Percentiles rank a stretch among this genome's conserved stretches.
These are phyloP conservation scores for Luffia ferchaultella DNA, from an alignment of 2,888 invertebrate genomes.

Conservation along the genomic window DNA sequence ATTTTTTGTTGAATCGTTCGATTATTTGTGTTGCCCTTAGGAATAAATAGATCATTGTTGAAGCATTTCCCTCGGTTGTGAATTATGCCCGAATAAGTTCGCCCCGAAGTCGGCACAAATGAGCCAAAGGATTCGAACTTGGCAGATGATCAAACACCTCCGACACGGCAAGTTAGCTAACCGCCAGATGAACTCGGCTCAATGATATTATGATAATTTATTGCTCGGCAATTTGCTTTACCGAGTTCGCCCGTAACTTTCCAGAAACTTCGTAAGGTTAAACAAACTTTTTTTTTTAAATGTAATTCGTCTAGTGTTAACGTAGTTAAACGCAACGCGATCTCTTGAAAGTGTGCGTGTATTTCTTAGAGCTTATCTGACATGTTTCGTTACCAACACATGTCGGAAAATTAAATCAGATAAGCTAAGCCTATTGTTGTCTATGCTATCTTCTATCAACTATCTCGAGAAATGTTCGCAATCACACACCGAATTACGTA, in stretches of 20 bases:
- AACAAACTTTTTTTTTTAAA: too few species aligned
- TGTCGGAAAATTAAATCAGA: conserved; percentile 41
- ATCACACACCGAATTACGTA: conserved; percentile 59
- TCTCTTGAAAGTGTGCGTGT: conserved; percentile 24
- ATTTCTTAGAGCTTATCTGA: conserved; percentile 4
- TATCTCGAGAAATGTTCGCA: conserved; percentile 46
- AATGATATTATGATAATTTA: conserved; percentile 61
- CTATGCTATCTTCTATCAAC: conserved; percentile 36
- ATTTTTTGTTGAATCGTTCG: too few species aligned
- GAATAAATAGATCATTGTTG: too few species aligned
- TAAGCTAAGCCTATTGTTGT: conserved; percentile 55
- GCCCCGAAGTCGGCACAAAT: conserved; percentile 34
- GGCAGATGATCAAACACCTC: conserved; percentile 55
- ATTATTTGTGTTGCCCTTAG: too few species aligned
- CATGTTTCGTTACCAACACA: conserved; percentile 12
- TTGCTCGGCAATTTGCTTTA: conserved; percentile 49
- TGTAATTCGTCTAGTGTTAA: too few species aligned
- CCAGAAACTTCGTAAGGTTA: conserved; percentile 52
- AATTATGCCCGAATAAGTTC: too few species aligned
- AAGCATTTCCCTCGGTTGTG: too few species aligned
- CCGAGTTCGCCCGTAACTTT: conserved; percentile 39
- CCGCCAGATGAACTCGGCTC: conserved; percentile 57
- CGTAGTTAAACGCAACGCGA: not conserved
- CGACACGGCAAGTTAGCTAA: conserved; percentile 31
- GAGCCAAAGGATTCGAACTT: conserved; percentile 46